phyloP scores from a whole-genome alignment of 2,888 invertebrate species.

The Macropis europaea region DNA sequence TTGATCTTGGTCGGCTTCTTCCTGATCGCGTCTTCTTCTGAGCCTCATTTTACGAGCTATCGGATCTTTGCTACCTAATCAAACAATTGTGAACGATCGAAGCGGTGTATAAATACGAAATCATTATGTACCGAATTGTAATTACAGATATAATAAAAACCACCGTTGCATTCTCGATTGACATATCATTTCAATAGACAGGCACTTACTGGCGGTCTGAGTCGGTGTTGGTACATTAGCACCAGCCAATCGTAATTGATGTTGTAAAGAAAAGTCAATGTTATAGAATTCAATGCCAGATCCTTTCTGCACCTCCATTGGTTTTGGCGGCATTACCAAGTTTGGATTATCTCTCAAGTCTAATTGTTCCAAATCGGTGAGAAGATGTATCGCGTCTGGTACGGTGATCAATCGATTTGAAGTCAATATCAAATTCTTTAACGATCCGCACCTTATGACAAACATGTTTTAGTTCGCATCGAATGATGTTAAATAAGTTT shows the following conservation, averaged over 20 bases:
- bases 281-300: slow-evolving; percentile 96
- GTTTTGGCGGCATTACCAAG: slow-evolving; percentile 98
- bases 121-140: no score
- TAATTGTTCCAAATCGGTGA: slow-evolving; percentile 93
- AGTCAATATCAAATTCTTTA: slow-evolving; percentile 95
- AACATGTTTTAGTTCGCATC: background rate
- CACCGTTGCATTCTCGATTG: background rate
- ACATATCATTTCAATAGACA: background rate
- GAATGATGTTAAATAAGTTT: no score
- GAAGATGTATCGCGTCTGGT: slow-evolving; percentile 97
- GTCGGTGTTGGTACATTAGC: slow-evolving; percentile 90
- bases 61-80: slow-evolving; percentile 89
- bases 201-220: slow-evolving; percentile 85
- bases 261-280: slow-evolving; percentile 98
- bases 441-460: slow-evolving; percentile 91
- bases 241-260: slow-evolving; percentile 95
- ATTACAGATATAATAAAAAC: background rate
- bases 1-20: slow-evolving; percentile 91
- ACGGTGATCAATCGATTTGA: slow-evolving; percentile 96
- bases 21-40: slow-evolving; percentile 89
- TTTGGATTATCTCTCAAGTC: slow-evolving; percentile 97
- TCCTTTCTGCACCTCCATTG: slow-evolving; percentile 88
- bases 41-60: slow-evolving; percentile 96
- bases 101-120: no score
- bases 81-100: background rate